These are phyloP conservation scores for Baronia brevicornis DNA, from an alignment of 2,888 invertebrate species.

Conservation along the genomic window DNA sequence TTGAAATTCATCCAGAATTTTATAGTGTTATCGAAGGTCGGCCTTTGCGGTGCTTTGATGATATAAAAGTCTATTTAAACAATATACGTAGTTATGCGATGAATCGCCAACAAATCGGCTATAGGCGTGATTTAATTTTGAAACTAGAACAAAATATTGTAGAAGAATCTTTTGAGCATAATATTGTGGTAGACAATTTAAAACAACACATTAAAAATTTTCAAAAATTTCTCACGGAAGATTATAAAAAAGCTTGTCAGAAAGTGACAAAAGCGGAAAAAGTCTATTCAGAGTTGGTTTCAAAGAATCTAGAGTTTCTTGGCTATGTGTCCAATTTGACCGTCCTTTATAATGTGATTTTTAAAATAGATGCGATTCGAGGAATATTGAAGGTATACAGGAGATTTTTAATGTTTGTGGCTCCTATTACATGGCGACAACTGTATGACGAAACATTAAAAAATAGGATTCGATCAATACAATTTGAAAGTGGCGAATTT, in stretches of 20 bases:
- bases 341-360: conserved; percentile 54
- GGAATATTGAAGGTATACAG: conserved; percentile 55
- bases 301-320: conserved; percentile 52
- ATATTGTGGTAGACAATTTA: conserved; percentile 42
- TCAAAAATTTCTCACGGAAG: conserved; percentile 63
- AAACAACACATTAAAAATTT: conserved; percentile 59
- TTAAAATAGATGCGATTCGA: conserved; percentile 61
- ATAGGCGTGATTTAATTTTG: conserved; percentile 53
- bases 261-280: conserved; percentile 52
- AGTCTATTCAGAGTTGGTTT: conserved; percentile 39
- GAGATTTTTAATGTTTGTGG: conserved; percentile 55
- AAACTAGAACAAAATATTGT: conserved; percentile 49
- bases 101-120: conserved; percentile 66
- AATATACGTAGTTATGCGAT: conserved; percentile 69
- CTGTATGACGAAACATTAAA: conserved; percentile 48
- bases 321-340: conserved; percentile 48
- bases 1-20: conserved; percentile 80
- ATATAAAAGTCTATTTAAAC: conserved; percentile 73
- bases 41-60: conserved; percentile 74
- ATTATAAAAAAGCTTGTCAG: conserved; percentile 57
- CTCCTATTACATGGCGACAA: conserved; percentile 62
- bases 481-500: conserved; percentile 56
- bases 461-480: conserved; percentile 47
- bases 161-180: conserved; percentile 47
- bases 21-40: conserved; percentile 78